Conservation (phyloP, 2,113 vertebrate genomes). For the Rostratula benghalensis region DNA sequence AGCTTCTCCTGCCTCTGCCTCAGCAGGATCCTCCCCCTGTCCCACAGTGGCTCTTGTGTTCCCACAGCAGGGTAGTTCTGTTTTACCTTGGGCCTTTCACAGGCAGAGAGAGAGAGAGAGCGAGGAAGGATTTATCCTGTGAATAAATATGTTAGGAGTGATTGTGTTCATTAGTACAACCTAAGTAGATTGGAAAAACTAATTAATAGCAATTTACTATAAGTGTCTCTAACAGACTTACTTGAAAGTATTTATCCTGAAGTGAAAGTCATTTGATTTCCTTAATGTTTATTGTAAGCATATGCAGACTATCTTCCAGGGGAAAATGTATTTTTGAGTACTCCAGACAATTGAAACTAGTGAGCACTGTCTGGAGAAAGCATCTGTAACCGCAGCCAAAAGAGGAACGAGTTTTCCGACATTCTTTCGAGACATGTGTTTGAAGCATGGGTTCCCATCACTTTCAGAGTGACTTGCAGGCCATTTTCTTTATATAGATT, state of each 20-base stretch:
- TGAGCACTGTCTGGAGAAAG: slow-evolving; percentile 9
- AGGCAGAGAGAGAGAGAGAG: background rate
- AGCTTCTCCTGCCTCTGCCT: background rate
- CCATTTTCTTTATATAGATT: background rate
- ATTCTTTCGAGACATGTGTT: slow-evolving; percentile 17
- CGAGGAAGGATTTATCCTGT: background rate
- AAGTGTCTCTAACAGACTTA: slow-evolving; percentile 25
- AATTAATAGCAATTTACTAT: slow-evolving; percentile 43
- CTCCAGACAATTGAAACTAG: background rate
- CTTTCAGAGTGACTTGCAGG: slow-evolving; percentile 20
- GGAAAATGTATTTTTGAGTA: slow-evolving; percentile 19
- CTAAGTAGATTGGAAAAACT: background rate
- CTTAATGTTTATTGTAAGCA: background rate
- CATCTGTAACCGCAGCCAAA: slow-evolving; percentile 18
- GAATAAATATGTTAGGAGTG: background rate
- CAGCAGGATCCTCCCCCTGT: background rate
- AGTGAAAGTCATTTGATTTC: background rate
- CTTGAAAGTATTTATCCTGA: background rate
- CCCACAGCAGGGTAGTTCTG: background rate
- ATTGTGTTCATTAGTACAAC: background rate
- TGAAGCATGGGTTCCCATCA: background rate
- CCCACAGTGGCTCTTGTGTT: background rate
- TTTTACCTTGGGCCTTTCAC: background rate
- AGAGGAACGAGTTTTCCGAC: slow-evolving; percentile 26
- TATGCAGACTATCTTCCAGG: background rate